Percentiles rank a stretch among this genome's conserved stretches.
Evolutionary conservation across 2,797 vertebrate species (phyloP).

Genomic region (Craterocephalus amniculus): DNA sequence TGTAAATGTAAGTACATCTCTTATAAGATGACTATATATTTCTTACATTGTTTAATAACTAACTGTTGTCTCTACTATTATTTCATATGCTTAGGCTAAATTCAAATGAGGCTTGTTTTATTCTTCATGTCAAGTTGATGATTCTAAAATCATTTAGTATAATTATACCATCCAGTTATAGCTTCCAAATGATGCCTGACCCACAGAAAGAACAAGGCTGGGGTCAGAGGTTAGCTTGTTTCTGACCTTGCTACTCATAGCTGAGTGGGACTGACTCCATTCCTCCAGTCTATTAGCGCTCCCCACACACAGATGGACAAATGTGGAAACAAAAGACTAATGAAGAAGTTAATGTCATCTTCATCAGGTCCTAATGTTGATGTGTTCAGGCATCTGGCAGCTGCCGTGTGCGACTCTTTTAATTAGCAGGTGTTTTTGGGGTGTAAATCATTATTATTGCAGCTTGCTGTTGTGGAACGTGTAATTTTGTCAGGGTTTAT

Average conservation of each 20-base stretch:
- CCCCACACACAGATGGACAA: constrained; percentile 7
- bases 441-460: constrained; percentile 40
- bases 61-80: no score
- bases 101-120: not conserved
- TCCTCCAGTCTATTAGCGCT: not conserved
- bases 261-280: not conserved
- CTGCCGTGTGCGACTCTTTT: constrained; percentile 62
- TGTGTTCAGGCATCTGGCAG: constrained; percentile 50
- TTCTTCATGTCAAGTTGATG: not conserved
- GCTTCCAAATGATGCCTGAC: not conserved
- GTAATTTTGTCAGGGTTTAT: constrained; percentile 14
- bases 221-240: constrained; percentile 2
- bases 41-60: no score
- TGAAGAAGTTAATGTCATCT: constrained; percentile 37
- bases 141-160: not conserved
- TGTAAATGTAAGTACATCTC: not conserved
- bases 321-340: constrained; percentile 30
- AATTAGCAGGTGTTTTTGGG: constrained; percentile 72
- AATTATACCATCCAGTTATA: no score
- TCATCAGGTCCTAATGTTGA: constrained; percentile 32
- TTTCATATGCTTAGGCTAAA: no score
- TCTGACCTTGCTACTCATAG: not conserved
- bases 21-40: no score
- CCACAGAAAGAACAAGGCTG: no score
- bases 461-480: constrained; percentile 14